Evolutionary conservation across 2,888 invertebrate species (phyloP), one percentile per base, ranked within the genome.

Genomic region (Chaitophorus viminalis): DNA sequence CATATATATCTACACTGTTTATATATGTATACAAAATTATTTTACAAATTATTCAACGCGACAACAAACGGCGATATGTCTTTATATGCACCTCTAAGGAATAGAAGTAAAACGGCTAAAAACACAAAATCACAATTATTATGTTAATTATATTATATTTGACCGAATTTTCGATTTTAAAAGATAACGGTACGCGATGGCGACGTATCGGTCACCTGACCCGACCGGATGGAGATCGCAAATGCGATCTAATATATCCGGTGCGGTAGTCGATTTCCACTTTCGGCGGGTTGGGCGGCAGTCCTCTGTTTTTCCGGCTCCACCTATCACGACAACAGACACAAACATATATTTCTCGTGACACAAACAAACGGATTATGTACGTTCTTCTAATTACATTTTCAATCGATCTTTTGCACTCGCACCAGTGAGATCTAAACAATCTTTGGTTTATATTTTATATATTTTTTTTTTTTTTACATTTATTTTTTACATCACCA

Each of bases 211-310:
- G 95, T 96, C 96, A 97, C 95, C 97, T 94, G 92, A 97, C 97
- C 92, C 97, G 94, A 91, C 97, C 97, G 90, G 97, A 97, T 82
- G 97, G 97, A 91, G 97, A 97, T 90, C 97, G 95, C 91, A 98
- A 94, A 92, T 97, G 96, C 90, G 97, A 97, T 90, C 97, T 95
- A 92, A 97, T 97, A 93, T 97, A 97, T 89, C 96, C 96, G 77
- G 96, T 96, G 90, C 96, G 94, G 92, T 95, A 96, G 92, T 96
- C 96, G 91, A 95, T 94, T 84, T 94, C 93, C 92, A 95, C 95
- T 89, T 94, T 93, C 89, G 92, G 92, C 89, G 92, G 92, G 89
- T 92, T 91, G 82, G 93, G 92, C 90, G 93, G 92, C 89, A 92
- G 91, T 84, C 93, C 93, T 91, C 93, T 91, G 91, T 93, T 91